phyloP scores from a whole-genome alignment of 2,888 invertebrate species.

The Ypsolopha sequella region DNA sequence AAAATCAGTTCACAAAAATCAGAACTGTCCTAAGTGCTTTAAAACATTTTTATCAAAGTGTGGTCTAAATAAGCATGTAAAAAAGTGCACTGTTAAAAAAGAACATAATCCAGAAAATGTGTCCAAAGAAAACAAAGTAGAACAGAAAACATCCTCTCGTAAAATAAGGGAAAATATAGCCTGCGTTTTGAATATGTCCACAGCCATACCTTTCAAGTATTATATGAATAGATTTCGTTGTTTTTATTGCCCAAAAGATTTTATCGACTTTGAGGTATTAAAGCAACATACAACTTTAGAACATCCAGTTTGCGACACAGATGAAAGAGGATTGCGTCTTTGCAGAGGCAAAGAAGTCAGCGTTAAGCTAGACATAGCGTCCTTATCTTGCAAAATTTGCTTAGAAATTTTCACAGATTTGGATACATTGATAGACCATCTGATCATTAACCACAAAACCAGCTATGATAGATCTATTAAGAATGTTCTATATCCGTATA shows the following conservation, averaged over 20 bases:
- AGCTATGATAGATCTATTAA: constrained; percentile 52
- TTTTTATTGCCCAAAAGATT: constrained; percentile 11
- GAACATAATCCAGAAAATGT: background rate
- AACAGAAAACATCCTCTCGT: constrained; percentile 1
- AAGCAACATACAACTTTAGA: constrained; percentile 30
- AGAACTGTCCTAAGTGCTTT: constrained; percentile 1
- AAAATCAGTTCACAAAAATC: background rate
- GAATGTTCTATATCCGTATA: constrained; percentile 50
- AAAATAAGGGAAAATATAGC: constrained; percentile 10
- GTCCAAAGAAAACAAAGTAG: background rate
- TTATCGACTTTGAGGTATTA: constrained; percentile 27
- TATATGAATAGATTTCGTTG: constrained; percentile 13
- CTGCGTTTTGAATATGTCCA: constrained; percentile 10
- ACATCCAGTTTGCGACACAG: constrained; percentile 43
- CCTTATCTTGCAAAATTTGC: constrained; percentile 43
- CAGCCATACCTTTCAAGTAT: constrained; percentile 13
- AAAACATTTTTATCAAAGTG: constrained; percentile 4
- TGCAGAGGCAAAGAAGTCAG: constrained; percentile 39
- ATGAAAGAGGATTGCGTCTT: constrained; percentile 25
- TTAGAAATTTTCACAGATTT: constrained; percentile 35
- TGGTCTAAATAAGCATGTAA: constrained; percentile 1
- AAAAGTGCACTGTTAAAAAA: background rate
- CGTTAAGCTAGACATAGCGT: constrained; percentile 48
- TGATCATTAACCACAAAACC: constrained; percentile 34
- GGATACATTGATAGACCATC: constrained; percentile 49